phyloP scores from a whole-genome alignment of 2,888 invertebrate genomes.

The Dicycla oo region DNA sequence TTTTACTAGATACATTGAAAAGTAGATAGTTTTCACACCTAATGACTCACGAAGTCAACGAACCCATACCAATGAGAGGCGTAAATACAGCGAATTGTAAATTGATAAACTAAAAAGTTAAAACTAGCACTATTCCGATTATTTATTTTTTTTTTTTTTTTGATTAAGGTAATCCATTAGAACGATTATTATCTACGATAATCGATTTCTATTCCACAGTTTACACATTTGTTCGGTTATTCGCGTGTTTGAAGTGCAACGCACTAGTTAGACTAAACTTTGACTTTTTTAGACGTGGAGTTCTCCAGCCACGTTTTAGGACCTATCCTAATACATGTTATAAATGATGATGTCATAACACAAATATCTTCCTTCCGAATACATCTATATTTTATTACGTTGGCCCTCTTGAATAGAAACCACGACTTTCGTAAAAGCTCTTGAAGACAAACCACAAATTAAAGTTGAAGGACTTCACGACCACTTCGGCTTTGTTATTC shows the following conservation, averaged over 20 bases:
- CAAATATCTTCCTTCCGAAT: neutral
- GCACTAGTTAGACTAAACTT: constrained; percentile 1
- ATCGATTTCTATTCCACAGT: neutral
- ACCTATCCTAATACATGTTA: neutral
- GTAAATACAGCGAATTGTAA: constrained; percentile 36
- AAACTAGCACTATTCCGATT: neutral
- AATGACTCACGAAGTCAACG: neutral
- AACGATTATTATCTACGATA: neutral
- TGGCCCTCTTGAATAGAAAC: neutral
- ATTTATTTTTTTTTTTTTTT: too few relatives aligned
- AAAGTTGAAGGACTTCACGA: neutral
- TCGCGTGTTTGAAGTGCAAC: too few relatives aligned
- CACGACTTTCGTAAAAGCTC: constrained; percentile 4
- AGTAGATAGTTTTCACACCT: neutral
- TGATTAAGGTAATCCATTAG: constrained; percentile 31
- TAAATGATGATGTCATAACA: neutral
- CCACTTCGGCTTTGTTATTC: neutral
- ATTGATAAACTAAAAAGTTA: constrained; percentile 16
- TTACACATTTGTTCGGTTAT: too few relatives aligned
- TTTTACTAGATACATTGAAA: neutral
- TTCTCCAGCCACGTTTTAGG: neutral
- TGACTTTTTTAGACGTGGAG: neutral
- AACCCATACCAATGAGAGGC: constrained; percentile 6
- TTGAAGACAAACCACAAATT: constrained; percentile 4
- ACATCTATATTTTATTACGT: constrained; percentile 10